Evolutionary conservation across 2,113 vertebrate genomes (phyloP).

Genomic region (Thalassarche chlororhynchos): DNA sequence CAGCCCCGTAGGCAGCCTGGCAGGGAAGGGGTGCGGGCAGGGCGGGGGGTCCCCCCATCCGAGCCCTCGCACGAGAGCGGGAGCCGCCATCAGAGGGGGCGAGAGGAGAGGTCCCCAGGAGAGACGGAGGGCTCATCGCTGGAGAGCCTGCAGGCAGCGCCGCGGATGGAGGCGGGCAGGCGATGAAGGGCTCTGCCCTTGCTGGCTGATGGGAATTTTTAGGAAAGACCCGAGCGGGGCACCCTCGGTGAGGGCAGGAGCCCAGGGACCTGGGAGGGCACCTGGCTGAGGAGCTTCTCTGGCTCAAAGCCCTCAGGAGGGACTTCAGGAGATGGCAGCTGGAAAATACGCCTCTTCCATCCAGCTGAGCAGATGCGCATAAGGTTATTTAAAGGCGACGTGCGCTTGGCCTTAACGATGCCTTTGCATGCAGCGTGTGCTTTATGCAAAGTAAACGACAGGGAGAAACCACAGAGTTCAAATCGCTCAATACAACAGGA

Average conservation of each 20-base stretch:
- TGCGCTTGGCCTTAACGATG: not conserved
- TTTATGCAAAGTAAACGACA: not conserved
- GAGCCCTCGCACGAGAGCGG: not conserved
- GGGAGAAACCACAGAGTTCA: not conserved
- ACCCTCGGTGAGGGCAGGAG: not conserved
- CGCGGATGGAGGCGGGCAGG: not conserved
- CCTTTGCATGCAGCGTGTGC: not conserved
- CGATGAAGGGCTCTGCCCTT: not conserved
- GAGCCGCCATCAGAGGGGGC: accelerated
- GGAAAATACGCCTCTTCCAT: not conserved
- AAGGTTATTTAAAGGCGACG: not conserved
- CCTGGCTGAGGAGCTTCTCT: not conserved
- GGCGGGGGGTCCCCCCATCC: not conserved
- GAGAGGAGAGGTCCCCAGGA: not conserved
- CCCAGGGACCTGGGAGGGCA: not conserved
- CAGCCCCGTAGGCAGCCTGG: not conserved
- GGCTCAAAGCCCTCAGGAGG: not conserved
- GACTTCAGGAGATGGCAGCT: not conserved
- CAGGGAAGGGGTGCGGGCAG: not conserved
- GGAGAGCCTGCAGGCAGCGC: not conserved
- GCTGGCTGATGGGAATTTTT: not conserved
- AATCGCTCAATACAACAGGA: not conserved
- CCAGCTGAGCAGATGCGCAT: not conserved
- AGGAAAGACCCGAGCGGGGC: not conserved
- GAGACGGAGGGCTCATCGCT: not conserved